Percentiles rank a stretch among this genome's conserved stretches.
Evolutionary conservation across 2,113 vertebrate genomes (phyloP).

Genomic region (Corythornis madagascariensis): DNA sequence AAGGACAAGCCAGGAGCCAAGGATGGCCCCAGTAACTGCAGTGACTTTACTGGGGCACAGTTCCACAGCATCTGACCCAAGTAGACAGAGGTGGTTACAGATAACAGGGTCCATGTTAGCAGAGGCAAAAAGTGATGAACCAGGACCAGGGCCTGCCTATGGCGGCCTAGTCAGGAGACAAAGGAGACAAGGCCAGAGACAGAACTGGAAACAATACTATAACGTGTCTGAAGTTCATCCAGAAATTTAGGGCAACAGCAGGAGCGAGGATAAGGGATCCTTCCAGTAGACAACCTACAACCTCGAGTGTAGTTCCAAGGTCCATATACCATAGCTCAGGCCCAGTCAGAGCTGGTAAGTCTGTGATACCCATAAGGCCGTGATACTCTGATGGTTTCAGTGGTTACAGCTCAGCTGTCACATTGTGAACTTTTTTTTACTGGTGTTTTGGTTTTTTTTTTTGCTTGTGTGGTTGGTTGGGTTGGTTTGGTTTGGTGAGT

Average conservation of each 20-base stretch:
- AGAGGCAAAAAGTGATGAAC: not conserved
- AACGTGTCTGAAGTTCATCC: not conserved
- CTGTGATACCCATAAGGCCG: rapidly evolving
- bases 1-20: not conserved
- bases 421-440: not conserved
- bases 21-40: not conserved
- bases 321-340: not conserved
- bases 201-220: not conserved
- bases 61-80: not conserved
- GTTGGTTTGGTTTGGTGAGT: too few species aligned
- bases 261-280: not conserved
- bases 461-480: too few species aligned
- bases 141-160: not conserved
- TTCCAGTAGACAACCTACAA: not conserved
- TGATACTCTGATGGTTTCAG: not conserved
- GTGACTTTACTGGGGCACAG: not conserved
- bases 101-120: not conserved
- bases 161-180: not conserved
- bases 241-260: not conserved
- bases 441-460: too few species aligned
- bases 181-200: not conserved
- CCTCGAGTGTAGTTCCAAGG: not conserved
- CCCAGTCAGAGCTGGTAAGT: not conserved
- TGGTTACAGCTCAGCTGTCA: not conserved
- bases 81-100: not conserved